A percentile compares a stretch with the other conserved stretches of the same genome.
phyloP scores from a whole-genome alignment of 2,888 invertebrate genomes.

The Taphrorychus bicolor region DNA sequence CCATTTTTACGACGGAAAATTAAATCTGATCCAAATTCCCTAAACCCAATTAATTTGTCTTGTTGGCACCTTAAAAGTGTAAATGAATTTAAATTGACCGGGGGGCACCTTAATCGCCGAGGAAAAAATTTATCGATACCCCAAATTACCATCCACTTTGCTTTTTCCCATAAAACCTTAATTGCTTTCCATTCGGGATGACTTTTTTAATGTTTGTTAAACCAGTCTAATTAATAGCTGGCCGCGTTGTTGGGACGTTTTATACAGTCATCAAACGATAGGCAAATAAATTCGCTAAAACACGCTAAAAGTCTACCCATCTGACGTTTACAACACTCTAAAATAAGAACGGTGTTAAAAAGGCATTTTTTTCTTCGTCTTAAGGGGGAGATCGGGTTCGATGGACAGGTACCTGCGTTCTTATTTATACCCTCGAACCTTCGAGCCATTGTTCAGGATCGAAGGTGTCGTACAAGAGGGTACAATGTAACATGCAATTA shows the following conservation, averaged over 20 bases:
- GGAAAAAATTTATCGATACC: conserved; percentile 13
- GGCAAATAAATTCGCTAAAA: conserved; percentile 53
- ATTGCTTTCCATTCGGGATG: conserved; percentile 3
- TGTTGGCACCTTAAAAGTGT: neutral
- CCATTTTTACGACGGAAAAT: neutral
- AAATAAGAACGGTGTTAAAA: conserved; percentile 51
- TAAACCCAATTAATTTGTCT: neutral
- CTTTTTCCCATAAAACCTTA: conserved; percentile 21
- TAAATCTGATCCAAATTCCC: neutral
- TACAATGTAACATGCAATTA: too few species aligned
- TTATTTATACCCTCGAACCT: conserved; percentile 11
- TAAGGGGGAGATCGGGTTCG: neutral
- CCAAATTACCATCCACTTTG: conserved; percentile 12
- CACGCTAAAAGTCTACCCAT: conserved; percentile 52
- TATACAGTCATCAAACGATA: conserved; percentile 52
- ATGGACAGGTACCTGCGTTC: conserved; percentile 12
- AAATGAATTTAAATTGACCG: neutral
- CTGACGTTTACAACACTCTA: conserved; percentile 53
- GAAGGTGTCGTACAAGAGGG: neutral
- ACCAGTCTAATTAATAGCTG: conserved; percentile 37
- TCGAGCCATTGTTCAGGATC: neutral
- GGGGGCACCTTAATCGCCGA: neutral
- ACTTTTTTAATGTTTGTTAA: conserved; percentile 22
- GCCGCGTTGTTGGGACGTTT: conserved; percentile 37
- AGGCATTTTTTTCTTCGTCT: conserved; percentile 40